phyloP scores from a whole-genome alignment of 2,113 vertebrate species.

The Eurypyga helias region DNA sequence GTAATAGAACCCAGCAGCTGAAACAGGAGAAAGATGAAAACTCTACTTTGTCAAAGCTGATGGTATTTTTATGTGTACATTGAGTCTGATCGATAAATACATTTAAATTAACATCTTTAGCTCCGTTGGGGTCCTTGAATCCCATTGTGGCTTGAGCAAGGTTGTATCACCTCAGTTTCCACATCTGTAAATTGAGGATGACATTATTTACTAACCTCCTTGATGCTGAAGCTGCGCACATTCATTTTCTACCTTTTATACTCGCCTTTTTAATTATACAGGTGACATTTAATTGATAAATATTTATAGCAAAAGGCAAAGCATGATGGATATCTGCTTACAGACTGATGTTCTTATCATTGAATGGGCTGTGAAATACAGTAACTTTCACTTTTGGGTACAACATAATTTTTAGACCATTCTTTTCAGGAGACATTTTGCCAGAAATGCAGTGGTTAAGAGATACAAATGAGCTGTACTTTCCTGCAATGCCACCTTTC shows the following conservation, averaged over 20 bases:
- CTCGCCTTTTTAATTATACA: conserved; percentile 29
- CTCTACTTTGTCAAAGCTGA: not conserved
- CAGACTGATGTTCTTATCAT: not conserved
- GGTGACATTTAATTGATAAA: conserved; percentile 8
- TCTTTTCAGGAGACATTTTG: not conserved
- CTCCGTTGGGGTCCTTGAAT: not conserved
- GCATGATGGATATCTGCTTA: not conserved
- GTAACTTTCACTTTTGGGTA: not conserved
- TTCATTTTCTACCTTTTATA: not conserved
- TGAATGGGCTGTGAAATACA: not conserved
- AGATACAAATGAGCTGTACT: not conserved
- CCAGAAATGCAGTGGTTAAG: not conserved
- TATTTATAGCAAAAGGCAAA: conserved; percentile 19
- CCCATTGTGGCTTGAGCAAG: not conserved
- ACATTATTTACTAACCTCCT: not conserved
- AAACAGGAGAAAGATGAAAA: not conserved
- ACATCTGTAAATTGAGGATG: not conserved
- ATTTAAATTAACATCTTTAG: not conserved
- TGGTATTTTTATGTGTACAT: not conserved
- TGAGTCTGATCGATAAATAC: not conserved
- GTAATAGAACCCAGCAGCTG: not conserved
- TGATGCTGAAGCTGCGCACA: not conserved
- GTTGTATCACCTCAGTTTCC: not conserved
- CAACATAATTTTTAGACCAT: not conserved
- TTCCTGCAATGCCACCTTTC: not conserved